Evolutionary conservation across 2,888 invertebrate species (phyloP), one percentile per base, ranked within the genome.

Genomic region (Artemia sinica): DNA sequence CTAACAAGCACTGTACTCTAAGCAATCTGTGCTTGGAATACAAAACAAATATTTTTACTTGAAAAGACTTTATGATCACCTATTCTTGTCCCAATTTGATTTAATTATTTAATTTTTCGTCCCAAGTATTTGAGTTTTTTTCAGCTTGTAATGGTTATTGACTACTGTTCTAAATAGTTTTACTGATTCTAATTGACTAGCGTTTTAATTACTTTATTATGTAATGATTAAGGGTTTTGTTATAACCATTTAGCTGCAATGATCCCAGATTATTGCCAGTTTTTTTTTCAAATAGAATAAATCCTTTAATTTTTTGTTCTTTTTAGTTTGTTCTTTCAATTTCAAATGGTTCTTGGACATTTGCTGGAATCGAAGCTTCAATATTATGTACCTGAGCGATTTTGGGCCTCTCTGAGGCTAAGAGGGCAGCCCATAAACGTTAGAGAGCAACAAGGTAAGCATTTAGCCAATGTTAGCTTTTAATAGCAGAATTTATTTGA

Each of bases 361-460:
- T 74, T 81, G 69, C 75, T 78, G 73, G 80, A 80, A 71, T 79
- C 79, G 67, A 76, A 78, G 70, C 76, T 79, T 65, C 79, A 81
- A 74, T 80, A 77, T 73, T 79, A 78, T 73, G 77, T 77, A 65
- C 81, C 81, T 4, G 77, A 78, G 72, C 75, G 76, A 66, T 80
- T 81, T 74, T 81, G 81, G 81, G 77, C 77, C 67, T 78, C 78
- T 69, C 80, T 81, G 74, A 76, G 78, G 58, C 75, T 81, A 69
- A 80, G 80, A 77, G 80, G 80, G 7, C 79, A 80, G 71, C 76
- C 78, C n/a, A 78, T 81, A 58, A 81, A 81, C 74, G 77, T 81
- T 49, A 74, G 81, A 50, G 81, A 81, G 73, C 81, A 81, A 72
- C 78, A 78, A 73, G 73, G 73, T 73, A 51, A 41, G 70, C 18